These are phyloP conservation scores for Garra rufa DNA, from an alignment of 2,113 vertebrate genomes.

Conservation along the genomic window DNA sequence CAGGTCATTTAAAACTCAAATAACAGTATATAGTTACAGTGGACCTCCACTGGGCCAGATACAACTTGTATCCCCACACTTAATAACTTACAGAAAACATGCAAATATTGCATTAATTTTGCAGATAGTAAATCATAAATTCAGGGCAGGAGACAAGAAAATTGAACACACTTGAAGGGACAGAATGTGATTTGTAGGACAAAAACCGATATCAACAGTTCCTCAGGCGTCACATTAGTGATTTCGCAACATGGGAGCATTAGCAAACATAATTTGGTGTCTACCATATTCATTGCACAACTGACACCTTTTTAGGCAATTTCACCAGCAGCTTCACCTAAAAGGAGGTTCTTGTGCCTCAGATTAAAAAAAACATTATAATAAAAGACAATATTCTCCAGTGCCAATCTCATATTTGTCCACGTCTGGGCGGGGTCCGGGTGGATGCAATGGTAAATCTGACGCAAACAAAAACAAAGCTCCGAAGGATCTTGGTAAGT, in stretches of 20 bases:
- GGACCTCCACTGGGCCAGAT: neutral
- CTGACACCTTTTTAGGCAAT: neutral
- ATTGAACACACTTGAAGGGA: neutral
- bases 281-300: neutral
- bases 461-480: neutral
- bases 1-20: neutral
- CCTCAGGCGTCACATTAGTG: neutral
- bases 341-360: neutral
- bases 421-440: neutral
- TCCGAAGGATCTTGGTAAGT: neutral
- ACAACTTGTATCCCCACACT: neutral
- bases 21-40: slow-evolving; percentile 5
- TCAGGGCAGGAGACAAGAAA: neutral
- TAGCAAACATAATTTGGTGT: neutral
- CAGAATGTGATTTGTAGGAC: neutral
- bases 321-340: neutral
- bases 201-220: neutral
- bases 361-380: neutral
- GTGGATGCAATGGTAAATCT: neutral
- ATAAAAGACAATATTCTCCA: neutral
- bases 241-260: neutral
- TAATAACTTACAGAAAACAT: neutral
- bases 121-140: neutral
- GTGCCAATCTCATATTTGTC: neutral
- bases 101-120: slow-evolving; percentile 38